phyloP scores from a whole-genome alignment of 1,140 invertebrate genomes.

The Anadara kagoshimensis region DNA sequence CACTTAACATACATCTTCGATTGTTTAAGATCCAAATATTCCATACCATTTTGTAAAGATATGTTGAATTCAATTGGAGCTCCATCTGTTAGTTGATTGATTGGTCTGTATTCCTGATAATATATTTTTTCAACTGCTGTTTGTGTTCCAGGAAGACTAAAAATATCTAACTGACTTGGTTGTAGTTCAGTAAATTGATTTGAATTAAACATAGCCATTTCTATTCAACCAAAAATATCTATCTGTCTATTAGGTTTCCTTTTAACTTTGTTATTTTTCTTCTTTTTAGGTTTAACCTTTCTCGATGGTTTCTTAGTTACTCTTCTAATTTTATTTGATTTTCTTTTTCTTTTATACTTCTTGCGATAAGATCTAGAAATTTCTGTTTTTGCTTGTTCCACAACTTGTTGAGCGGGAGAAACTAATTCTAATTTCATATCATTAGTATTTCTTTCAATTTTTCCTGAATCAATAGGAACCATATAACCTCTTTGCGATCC shows the following conservation, averaged over 20 bases:
- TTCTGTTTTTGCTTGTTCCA: constrained; percentile 23
- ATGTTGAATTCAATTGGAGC: constrained; percentile 26
- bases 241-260: neutral
- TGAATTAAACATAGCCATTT: too few relatives aligned
- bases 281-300: neutral
- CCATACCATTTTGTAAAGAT: constrained; percentile 13
- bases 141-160: neutral
- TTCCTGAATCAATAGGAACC: constrained; percentile 11
- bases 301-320: neutral
- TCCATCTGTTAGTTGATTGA: constrained; percentile 7
- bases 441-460: neutral
- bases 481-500: constrained; percentile 13
- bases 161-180: neutral
- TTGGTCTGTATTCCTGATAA: constrained; percentile 14
- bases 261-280: neutral
- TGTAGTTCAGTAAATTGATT: too few relatives aligned
- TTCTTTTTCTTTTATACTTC: constrained; percentile 16
- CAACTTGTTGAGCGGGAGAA: constrained; percentile 11
- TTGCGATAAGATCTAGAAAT: neutral
- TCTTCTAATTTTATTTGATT: neutral
- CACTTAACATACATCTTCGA: constrained; percentile 15
- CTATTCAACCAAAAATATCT: too few relatives aligned
- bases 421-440: constrained; percentile 6
- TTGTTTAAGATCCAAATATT: constrained; percentile 25
- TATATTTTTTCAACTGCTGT: neutral